Conservation (phyloP, 2,113 vertebrate genomes). For the Channa argus region DNA sequence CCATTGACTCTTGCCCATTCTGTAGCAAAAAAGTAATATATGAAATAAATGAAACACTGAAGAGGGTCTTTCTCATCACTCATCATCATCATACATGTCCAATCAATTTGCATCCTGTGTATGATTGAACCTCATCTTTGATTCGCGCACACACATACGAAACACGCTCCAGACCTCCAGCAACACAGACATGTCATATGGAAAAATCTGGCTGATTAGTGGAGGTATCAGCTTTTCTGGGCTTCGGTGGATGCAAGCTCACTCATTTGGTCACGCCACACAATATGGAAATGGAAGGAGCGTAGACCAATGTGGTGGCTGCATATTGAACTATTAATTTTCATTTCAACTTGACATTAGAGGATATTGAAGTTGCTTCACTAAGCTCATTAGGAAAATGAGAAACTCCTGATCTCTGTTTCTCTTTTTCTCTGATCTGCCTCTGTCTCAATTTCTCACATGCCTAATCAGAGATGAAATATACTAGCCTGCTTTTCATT, state of each 20-base stretch:
- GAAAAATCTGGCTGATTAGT: conserved; percentile 84
- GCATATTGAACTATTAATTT: conserved; percentile 84
- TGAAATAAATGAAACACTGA: conserved; percentile 8
- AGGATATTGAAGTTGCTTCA: conserved; percentile 84
- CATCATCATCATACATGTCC: conserved; percentile 40
- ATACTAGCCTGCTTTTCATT: conserved; percentile 73
- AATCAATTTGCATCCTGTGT: conserved; percentile 57
- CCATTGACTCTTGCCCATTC: conserved; percentile 1
- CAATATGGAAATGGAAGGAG: conserved; percentile 83
- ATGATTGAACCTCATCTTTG: conserved; percentile 61
- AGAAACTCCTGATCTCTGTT: conserved; percentile 67
- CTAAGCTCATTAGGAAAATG: conserved; percentile 75
- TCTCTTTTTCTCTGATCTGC: conserved; percentile 16
- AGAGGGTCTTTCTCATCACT: not conserved
- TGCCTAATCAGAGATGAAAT: conserved; percentile 74
- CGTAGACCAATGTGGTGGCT: conserved; percentile 70
- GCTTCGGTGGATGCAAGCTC: conserved; percentile 70
- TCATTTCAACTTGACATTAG: conserved; percentile 86
- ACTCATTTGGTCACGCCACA: conserved; percentile 86
- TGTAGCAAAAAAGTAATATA: not conserved
- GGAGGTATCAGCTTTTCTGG: conserved; percentile 82
- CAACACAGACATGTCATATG: conserved; percentile 69
- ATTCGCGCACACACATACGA: conserved; percentile 29
- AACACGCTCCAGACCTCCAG: conserved; percentile 52
- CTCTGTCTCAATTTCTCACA: conserved; percentile 44